Conservation (phyloP, 2,113 vertebrate species). For the Mastomys coucha region DNA sequence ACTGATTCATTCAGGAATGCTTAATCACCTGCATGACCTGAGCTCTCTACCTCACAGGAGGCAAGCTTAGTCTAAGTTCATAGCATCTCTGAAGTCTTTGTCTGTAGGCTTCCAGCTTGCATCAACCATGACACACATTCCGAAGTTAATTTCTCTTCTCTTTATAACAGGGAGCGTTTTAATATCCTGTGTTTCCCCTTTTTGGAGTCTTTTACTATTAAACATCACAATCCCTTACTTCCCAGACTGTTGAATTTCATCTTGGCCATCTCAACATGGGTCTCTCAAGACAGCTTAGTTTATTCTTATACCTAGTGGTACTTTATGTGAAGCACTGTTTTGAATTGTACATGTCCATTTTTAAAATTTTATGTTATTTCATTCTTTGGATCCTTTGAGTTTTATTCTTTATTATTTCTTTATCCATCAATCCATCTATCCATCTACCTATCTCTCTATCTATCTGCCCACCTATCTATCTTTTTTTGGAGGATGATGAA, state of each 20-base stretch:
- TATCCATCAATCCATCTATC: no score
- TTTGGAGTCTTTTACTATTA: not conserved
- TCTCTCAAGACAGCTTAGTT: not conserved
- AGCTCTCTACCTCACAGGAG: not conserved
- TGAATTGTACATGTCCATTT: not conserved
- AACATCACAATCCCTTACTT: not conserved
- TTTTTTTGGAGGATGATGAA: conserved; percentile 62
- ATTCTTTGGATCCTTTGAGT: not conserved
- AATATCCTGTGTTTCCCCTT: not conserved
- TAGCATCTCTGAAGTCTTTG: not conserved
- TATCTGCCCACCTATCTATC: no score
- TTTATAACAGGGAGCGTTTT: not conserved
- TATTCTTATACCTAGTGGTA: not conserved
- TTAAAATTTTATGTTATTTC: not conserved
- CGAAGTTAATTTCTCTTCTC: not conserved
- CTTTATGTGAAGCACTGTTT: not conserved
- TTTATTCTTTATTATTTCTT: not conserved
- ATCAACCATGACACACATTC: not conserved
- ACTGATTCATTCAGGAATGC: not conserved
- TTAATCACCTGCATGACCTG: not conserved
- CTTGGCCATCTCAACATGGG: not conserved
- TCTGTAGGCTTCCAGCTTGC: not conserved
- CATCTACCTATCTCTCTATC: no score
- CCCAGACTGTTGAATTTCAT: not conserved
- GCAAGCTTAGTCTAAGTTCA: not conserved